Conservation (phyloP, 2,113 vertebrate genomes). For the Gnathonemus echidnorhynchus region DNA sequence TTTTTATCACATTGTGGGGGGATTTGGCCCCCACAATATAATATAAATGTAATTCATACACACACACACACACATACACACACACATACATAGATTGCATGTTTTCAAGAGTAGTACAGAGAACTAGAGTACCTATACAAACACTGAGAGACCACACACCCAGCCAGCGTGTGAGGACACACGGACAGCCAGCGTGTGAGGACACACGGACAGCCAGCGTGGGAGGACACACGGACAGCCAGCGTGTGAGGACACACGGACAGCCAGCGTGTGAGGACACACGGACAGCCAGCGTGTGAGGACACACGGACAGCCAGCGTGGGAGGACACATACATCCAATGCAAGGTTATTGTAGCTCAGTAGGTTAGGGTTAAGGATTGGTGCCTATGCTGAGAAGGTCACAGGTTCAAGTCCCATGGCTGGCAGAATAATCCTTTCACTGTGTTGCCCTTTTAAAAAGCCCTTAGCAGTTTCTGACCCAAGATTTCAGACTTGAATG, state of each 20-base stretch:
- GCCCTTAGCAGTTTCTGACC: not conserved
- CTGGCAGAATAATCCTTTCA: not conserved
- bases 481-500: not conserved
- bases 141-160: too few species aligned
- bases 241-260: not conserved
- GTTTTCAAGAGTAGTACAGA: too few species aligned
- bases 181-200: too few species aligned
- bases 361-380: not conserved
- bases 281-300: too few species aligned
- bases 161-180: too few species aligned
- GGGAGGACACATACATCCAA: not conserved
- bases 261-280: too few species aligned
- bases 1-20: too few species aligned
- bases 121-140: too few species aligned
- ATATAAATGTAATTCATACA: too few species aligned
- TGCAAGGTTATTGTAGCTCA: not conserved
- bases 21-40: too few species aligned
- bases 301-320: accelerated
- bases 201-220: accelerated
- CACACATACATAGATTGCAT: not conserved
- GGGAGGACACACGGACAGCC: too few species aligned
- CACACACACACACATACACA: too few species aligned
- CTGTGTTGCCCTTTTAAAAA: not conserved
- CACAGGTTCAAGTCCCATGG: not conserved
- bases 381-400: not conserved